phyloP scores from a whole-genome alignment of 2,888 invertebrate species.

The Trichogramma dendrolimi region DNA sequence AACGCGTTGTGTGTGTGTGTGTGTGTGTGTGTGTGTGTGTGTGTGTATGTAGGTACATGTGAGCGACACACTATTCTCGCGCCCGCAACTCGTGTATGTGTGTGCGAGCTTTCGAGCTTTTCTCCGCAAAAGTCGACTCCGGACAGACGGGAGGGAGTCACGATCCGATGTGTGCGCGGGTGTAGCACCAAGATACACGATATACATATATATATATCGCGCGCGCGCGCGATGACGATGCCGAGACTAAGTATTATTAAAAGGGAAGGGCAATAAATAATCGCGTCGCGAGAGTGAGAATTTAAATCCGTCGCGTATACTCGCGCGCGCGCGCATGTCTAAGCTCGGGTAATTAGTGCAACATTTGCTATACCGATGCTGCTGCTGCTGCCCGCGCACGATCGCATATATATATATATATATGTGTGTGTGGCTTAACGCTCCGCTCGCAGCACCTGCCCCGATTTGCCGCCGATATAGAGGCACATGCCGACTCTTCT shows the following conservation, averaged over 20 bases:
- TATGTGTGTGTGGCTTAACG: constrained; percentile 26
- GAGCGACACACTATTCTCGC: not conserved
- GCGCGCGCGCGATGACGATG: not conserved
- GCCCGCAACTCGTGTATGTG: not conserved
- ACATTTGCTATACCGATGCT: too few species aligned
- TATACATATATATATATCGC: too few species aligned
- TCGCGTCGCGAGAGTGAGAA: constrained; percentile 27
- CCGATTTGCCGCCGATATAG: constrained; percentile 2
- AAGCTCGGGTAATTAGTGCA: constrained; percentile 41
- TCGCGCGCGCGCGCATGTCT: constrained; percentile 12
- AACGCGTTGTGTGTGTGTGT: not conserved
- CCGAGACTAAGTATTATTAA: not conserved
- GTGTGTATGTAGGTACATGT: not conserved
- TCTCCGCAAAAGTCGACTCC: too few species aligned
- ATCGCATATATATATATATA: constrained; percentile 29
- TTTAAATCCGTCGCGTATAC: constrained; percentile 44
- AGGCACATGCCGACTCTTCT: constrained; percentile 12
- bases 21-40: not conserved
- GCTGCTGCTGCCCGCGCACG: constrained; percentile 31
- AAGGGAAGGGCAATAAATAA: constrained; percentile 22
- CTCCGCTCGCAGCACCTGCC: constrained; percentile 50
- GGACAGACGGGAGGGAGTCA: too few species aligned
- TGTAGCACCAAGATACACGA: too few species aligned
- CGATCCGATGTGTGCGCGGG: too few species aligned
- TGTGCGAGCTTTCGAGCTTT: not conserved